Percentiles rank a stretch among this genome's conserved stretches.
phyloP scores from a whole-genome alignment of 2,113 vertebrate species.

The Lagenorhynchus albirostris region DNA sequence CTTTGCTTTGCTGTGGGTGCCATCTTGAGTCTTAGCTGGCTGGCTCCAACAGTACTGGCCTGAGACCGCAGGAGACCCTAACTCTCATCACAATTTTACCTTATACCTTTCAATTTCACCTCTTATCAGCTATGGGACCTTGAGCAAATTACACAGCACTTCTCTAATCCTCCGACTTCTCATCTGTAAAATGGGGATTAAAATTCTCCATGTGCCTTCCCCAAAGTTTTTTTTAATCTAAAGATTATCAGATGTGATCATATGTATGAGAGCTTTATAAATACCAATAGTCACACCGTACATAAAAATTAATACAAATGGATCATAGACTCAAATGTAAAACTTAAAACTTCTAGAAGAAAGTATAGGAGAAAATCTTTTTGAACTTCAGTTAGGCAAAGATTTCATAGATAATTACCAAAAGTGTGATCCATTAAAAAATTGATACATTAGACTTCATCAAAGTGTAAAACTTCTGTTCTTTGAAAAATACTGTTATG shows the following conservation, averaged over 20 bases:
- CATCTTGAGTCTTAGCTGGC: background rate
- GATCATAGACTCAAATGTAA: conserved; percentile 23
- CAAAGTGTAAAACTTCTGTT: conserved; percentile 17
- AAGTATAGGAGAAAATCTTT: conserved; percentile 31
- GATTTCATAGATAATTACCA: conserved; percentile 26
- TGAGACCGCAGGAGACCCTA: background rate
- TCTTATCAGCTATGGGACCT: conserved; percentile 1
- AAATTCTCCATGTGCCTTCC: conserved; percentile 14
- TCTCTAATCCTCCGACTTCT: conserved; percentile 33
- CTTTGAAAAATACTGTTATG: background rate
- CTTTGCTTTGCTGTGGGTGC: background rate
- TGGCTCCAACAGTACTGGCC: background rate
- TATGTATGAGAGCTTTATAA: conserved; percentile 27
- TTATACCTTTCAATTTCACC: conserved; percentile 13
- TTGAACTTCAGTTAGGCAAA: conserved; percentile 32
- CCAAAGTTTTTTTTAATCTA: background rate
- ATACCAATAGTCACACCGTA: background rate
- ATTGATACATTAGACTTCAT: background rate
- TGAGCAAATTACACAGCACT: background rate
- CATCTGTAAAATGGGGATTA: conserved; percentile 24
- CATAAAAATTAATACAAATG: conserved; percentile 34
- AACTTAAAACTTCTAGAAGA: conserved; percentile 12
- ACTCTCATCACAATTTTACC: background rate
- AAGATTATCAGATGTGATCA: background rate
- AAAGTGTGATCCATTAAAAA: background rate